These are phyloP conservation scores for Hymenopus coronatus DNA, from an alignment of 2,888 invertebrate species.

Conservation along the genomic window DNA sequence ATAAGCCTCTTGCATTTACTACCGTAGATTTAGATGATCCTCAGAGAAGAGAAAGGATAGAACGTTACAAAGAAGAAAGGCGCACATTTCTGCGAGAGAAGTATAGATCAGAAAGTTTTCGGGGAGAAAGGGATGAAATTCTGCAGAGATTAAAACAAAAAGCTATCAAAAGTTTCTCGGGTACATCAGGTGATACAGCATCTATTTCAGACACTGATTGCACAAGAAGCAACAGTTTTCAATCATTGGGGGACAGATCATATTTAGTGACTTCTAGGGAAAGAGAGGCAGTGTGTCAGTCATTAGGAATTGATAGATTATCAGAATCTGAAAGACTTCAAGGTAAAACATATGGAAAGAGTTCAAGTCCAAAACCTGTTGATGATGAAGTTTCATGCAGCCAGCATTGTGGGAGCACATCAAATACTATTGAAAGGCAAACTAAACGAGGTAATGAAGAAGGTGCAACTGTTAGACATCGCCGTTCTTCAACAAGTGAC, in stretches of 20 bases:
- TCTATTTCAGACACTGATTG: constrained; percentile 1
- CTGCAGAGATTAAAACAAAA: constrained; percentile 59
- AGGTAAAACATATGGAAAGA: neutral
- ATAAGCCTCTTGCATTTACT: constrained; percentile 21
- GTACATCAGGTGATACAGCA: constrained; percentile 2
- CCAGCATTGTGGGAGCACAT: neutral
- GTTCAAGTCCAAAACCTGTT: neutral
- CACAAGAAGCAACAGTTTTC: constrained; percentile 9
- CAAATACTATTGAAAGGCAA: neutral
- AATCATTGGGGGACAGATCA: constrained; percentile 7
- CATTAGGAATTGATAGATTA: neutral
- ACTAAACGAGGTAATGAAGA: neutral
- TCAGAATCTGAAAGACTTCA: neutral
- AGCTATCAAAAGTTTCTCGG: constrained; percentile 37
- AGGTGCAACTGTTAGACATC: neutral
- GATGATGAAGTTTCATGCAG: neutral
- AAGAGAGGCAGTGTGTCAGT: neutral
- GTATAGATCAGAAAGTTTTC: constrained; percentile 62
- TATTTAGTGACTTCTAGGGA: neutral
- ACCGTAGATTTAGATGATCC: constrained; percentile 49
- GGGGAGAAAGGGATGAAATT: constrained; percentile 56
- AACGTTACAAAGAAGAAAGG: constrained; percentile 89
- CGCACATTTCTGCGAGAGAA: constrained; percentile 80
- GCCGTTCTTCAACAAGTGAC: constrained; percentile 34
- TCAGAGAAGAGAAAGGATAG: constrained; percentile 76